Evolutionary conservation across 2,888 invertebrate species (phyloP).

Genomic region (Prenolepis imparis): DNA sequence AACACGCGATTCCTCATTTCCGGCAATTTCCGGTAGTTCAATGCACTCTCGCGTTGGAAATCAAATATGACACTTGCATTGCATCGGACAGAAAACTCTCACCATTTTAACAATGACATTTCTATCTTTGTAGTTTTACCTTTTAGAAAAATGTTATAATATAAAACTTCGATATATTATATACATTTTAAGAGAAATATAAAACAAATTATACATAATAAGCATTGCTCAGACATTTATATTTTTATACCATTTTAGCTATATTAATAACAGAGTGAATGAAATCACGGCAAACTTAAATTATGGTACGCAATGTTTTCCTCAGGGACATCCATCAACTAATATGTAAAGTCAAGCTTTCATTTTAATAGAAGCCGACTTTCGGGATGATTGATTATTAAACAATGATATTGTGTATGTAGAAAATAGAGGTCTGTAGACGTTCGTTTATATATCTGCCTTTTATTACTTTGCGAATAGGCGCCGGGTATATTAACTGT

Average conservation of each 20-base stretch:
- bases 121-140: not conserved
- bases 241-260: not conserved
- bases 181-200: not conserved
- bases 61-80: not conserved
- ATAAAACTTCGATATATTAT: not conserved
- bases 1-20: conserved; percentile 66
- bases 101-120: not conserved
- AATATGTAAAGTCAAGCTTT: conserved; percentile 35
- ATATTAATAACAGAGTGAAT: not conserved
- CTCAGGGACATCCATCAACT: conserved; percentile 41
- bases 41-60: conserved; percentile 32
- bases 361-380: conserved; percentile 37
- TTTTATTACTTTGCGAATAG: conserved; percentile 43
- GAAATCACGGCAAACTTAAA: conserved; percentile 35
- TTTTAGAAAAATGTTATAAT: not conserved
- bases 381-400: conserved; percentile 55
- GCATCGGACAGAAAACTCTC: not conserved
- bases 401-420: conserved; percentile 36
- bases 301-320: conserved; percentile 36
- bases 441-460: conserved; percentile 27
- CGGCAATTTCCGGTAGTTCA: conserved; percentile 61
- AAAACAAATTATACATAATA: not conserved
- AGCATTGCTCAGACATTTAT: not conserved
- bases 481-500: conserved; percentile 25
- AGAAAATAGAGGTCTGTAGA: conserved; percentile 37